These are phyloP conservation scores for Pollenia labialis DNA, from an alignment of 2,888 invertebrate species.

Conservation along the genomic window DNA sequence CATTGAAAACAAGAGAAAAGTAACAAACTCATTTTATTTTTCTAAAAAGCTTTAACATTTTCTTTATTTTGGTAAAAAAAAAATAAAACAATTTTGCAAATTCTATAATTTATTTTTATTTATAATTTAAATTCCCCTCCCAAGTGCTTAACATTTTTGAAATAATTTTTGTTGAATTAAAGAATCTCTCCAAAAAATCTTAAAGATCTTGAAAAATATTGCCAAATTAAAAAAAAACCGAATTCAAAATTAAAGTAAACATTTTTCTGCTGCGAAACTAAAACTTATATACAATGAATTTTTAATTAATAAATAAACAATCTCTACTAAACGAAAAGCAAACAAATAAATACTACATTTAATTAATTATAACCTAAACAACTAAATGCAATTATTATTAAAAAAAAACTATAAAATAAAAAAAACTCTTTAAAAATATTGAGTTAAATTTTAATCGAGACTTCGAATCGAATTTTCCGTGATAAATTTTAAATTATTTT, in stretches of 20 bases:
- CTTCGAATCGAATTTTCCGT: constrained; percentile 69
- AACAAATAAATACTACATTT: neutral
- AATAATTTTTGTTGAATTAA: constrained; percentile 18
- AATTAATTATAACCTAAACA: constrained; percentile 25
- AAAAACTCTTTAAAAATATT: constrained; percentile 30
- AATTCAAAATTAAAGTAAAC: constrained; percentile 10
- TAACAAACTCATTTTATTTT: neutral
- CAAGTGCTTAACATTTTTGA: constrained; percentile 59
- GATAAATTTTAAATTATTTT: constrained; percentile 70
- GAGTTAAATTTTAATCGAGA: constrained; percentile 62
- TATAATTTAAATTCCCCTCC: constrained; percentile 20
- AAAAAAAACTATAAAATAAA: neutral
- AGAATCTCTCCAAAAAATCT: neutral
- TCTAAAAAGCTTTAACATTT: neutral
- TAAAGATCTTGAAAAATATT: constrained; percentile 27
- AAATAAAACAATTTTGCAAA: neutral
- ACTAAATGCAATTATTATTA: constrained; percentile 55
- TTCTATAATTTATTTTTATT: neutral
- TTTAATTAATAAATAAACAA: constrained; percentile 5
- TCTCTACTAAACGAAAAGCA: constrained; percentile 40
- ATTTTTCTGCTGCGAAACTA: constrained; percentile 41
- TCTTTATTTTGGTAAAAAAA: neutral
- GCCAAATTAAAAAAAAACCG: constrained; percentile 57
- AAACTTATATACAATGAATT: constrained; percentile 30
- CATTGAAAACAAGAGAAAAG: neutral